Base-by-base conservation (phyloP, 2,888 invertebrate species). In the Tanytarsus gracilentus region DNA sequence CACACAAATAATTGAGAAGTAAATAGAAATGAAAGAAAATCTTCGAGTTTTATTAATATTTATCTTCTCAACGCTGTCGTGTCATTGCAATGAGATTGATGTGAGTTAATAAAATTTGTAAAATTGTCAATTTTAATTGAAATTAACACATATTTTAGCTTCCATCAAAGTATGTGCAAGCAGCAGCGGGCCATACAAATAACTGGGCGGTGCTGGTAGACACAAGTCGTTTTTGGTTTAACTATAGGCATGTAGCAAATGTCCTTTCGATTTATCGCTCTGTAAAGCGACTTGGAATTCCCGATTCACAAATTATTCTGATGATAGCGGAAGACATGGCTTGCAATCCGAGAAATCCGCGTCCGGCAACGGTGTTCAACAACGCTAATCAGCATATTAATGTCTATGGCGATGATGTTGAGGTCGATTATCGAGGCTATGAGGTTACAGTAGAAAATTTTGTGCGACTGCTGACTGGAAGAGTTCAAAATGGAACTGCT, bases 301-400 rank as follows among this genome's bases (percentile, higher is more conserved):
- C 98, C 0, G 98, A 99, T 72, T 89, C 89, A 61, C 98, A 98
- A 73, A 99, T 99, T 61, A 98, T 99, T 65, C 75, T 99, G 61
- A 99, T 99, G 99, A 86, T 99, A 64, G 98, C 99, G 1, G 99
- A 99, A 74, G 98, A 99, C 70, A 98, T 99, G 95, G 98, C 99
- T 0, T 99, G 99, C 70, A 99, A 99, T 76, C 86, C 97, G 0
- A 78, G 99, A 64, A 99, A 99, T 76, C 98, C 99, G 0, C 79
- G 94, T 11, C 98, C 99, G 4, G 98, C 94, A 0, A 95, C 96
- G 1, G 96, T 99, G 11, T 99, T 93, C 72, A 99, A 99, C 71
- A 97, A 98, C 75, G 94, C 94, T 16, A 90, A 95, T 72, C 93
- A 98, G 71, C 92, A 96, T 69, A 95, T 97, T 58, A 98, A 99